phyloP scores from a whole-genome alignment of 1,140 invertebrate genomes.

The Leptoteleia sp. region DNA sequence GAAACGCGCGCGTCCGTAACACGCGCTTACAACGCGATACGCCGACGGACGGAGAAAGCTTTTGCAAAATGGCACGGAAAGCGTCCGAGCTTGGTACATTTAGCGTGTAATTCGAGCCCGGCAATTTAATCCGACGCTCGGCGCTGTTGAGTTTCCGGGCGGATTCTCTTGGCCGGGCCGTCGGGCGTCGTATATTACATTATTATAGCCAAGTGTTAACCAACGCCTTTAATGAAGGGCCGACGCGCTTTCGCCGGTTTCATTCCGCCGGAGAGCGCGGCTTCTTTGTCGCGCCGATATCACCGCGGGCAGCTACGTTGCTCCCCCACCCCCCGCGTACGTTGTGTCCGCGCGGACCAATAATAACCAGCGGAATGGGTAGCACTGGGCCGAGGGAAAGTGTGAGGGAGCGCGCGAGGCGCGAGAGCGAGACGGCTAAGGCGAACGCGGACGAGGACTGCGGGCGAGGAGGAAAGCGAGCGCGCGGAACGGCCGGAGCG shows the following conservation, averaged over 20 bases:
- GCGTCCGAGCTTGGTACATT: constrained; percentile 54
- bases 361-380: constrained; percentile 71
- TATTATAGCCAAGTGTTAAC: constrained; percentile 76
- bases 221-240: constrained; percentile 72
- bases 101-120: constrained; percentile 49
- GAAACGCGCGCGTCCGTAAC: background rate
- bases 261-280: constrained; percentile 21
- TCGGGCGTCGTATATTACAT: constrained; percentile 69
- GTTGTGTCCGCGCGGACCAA: constrained; percentile 65
- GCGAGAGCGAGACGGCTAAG: no score
- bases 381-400: no score
- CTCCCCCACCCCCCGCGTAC: constrained; percentile 39
- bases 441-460: no score
- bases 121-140: constrained; percentile 56
- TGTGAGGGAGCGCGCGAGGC: no score
- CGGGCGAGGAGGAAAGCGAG: no score
- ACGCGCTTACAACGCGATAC: background rate
- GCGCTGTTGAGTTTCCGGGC: constrained; percentile 60
- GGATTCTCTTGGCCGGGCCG: constrained; percentile 54
- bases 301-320: constrained; percentile 39
- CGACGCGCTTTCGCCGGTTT: constrained; percentile 41
- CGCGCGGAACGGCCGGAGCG: no score
- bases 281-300: constrained; percentile 46
- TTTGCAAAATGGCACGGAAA: constrained; percentile 29
- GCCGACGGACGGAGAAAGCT: constrained; percentile 8